Evolutionary conservation across 2,113 vertebrate genomes (phyloP).

Genomic region (Nibea coibor): DNA sequence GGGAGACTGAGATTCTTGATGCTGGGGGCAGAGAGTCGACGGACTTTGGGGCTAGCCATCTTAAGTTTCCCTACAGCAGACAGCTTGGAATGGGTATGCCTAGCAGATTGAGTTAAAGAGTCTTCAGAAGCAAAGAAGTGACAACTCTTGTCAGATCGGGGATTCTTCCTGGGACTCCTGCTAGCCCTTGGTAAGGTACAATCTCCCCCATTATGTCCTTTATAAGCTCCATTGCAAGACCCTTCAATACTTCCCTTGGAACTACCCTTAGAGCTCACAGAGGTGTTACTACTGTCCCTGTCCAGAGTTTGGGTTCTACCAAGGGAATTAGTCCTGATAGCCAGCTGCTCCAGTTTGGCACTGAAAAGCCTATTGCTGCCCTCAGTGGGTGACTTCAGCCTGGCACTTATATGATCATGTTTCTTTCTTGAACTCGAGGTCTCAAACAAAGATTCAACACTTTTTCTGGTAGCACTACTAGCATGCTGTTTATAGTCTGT

Average conservation of each 20-base stretch:
- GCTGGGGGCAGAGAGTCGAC: slow-evolving; percentile 88
- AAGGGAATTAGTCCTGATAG: slow-evolving; percentile 88
- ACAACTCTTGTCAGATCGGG: slow-evolving; percentile 78
- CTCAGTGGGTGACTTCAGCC: slow-evolving; percentile 79
- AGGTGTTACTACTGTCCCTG: slow-evolving; percentile 87
- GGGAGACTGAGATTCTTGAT: slow-evolving; percentile 91
- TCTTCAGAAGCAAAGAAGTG: slow-evolving; percentile 59
- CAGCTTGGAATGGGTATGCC: slow-evolving; percentile 86
- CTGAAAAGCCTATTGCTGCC: slow-evolving; percentile 91
- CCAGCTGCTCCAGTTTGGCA: slow-evolving; percentile 91
- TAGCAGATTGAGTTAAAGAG: slow-evolving; percentile 77
- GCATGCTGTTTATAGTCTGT: slow-evolving; percentile 73
- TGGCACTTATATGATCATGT: slow-evolving; percentile 12
- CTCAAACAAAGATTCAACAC: slow-evolving; percentile 57
- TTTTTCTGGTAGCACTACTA: slow-evolving; percentile 33
- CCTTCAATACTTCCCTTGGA: slow-evolving; percentile 66
- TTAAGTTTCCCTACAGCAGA: slow-evolving; percentile 92
- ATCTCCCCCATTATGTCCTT: slow-evolving; percentile 84
- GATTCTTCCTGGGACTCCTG: slow-evolving; percentile 86
- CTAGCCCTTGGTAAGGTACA: slow-evolving; percentile 88
- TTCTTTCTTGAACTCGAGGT: slow-evolving; percentile 36
- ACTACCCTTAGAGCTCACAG: slow-evolving; percentile 83
- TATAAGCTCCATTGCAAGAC: slow-evolving; percentile 40
- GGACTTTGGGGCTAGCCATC: slow-evolving; percentile 89
- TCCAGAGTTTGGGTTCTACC: slow-evolving; percentile 87